Evolutionary conservation across 2,888 invertebrate species (phyloP).

Genomic region (Nemotelus pantherinus): DNA sequence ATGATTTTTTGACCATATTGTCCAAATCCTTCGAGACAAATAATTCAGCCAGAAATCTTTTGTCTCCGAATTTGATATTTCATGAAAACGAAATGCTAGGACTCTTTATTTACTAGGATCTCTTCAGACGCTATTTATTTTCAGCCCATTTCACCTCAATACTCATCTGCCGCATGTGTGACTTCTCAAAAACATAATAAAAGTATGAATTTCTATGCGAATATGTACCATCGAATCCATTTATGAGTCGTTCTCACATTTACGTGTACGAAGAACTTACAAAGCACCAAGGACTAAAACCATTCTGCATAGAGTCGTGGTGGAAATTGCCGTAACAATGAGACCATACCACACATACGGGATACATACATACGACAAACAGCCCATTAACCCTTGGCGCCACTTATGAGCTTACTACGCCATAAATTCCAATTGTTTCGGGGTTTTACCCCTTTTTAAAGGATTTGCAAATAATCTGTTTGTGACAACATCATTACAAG

Average conservation of each 20-base stretch:
- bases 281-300: no score
- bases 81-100: not conserved
- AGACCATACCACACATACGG: not conserved
- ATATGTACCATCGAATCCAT: not conserved
- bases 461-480: conserved; percentile 44
- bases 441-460: conserved; percentile 43
- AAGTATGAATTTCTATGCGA: not conserved
- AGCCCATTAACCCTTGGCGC: conserved; percentile 42
- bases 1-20: no score
- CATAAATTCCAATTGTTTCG: conserved; percentile 44
- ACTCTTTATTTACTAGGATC: not conserved
- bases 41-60: no score
- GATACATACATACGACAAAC: conserved; percentile 11
- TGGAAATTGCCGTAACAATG: no score
- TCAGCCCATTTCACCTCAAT: conserved; percentile 12
- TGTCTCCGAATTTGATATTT: not conserved
- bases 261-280: no score
- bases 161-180: not conserved
- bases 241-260: not conserved
- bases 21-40: no score
- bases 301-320: no score
- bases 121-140: not conserved
- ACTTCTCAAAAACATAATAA: not conserved
- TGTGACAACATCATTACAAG: conserved; percentile 41
- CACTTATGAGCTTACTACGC: conserved; percentile 32